Evolutionary conservation across 2,797 vertebrate species (phyloP).

Genomic region (Coracias cyanogaster): DNA sequence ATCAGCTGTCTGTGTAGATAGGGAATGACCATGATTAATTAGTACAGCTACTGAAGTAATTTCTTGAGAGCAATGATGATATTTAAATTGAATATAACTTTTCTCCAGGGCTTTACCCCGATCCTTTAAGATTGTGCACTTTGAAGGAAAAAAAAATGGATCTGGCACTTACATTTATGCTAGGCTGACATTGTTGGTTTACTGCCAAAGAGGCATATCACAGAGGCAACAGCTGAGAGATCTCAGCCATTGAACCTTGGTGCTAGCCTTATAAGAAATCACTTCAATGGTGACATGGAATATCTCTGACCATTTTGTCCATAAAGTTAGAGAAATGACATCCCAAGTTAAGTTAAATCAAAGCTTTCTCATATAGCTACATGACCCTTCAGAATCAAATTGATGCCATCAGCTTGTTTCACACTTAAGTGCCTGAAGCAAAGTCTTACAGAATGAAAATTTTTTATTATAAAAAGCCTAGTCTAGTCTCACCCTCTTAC

Average conservation of each 20-base stretch:
- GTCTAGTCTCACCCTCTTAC: neutral
- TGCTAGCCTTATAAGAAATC: neutral
- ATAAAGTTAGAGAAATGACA: neutral
- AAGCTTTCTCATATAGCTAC: neutral
- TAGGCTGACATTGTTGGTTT: neutral
- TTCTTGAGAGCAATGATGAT: neutral
- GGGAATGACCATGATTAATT: slow-evolving; percentile 4
- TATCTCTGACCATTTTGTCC: neutral
- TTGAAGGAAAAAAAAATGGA: neutral
- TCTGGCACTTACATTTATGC: neutral
- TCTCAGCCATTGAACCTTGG: neutral
- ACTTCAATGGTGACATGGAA: neutral
- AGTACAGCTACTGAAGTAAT: neutral
- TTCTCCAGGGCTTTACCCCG: neutral
- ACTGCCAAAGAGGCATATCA: neutral
- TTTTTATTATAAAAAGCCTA: neutral
- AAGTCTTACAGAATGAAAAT: neutral
- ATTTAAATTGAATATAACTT: neutral
- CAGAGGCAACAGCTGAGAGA: neutral
- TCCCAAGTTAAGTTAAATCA: neutral
- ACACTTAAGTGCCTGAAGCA: neutral
- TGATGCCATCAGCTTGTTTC: neutral
- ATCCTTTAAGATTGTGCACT: neutral
- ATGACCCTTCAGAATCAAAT: neutral
- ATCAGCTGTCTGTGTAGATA: neutral